Percentiles rank a stretch among this genome's conserved stretches.
phyloP scores from a whole-genome alignment of 2,113 vertebrate genomes.

The Caracal caracal region DNA sequence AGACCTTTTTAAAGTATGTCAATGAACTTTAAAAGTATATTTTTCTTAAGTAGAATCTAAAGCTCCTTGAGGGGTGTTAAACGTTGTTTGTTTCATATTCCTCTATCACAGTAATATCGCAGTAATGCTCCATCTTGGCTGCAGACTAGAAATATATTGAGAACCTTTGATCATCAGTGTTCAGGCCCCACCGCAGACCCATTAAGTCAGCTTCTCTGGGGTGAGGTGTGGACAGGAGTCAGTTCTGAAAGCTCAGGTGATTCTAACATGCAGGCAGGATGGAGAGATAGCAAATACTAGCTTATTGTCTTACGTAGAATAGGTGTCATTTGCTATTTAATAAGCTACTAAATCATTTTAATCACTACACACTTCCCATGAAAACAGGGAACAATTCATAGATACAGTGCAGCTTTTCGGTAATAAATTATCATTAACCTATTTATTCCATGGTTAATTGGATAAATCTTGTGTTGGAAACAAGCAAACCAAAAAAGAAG shows the following conservation, averaged over 20 bases:
- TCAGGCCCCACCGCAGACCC: not conserved
- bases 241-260: not conserved
- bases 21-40: not conserved
- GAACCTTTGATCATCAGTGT: not conserved
- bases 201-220: not conserved
- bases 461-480: slow-evolving; percentile 36
- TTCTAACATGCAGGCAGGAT: not conserved
- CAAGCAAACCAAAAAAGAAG: not conserved
- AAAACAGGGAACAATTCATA: slow-evolving; percentile 16
- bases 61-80: not conserved
- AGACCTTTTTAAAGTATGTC: not conserved
- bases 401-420: not conserved
- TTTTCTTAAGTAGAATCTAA: slow-evolving; percentile 20
- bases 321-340: slow-evolving; percentile 29
- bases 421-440: slow-evolving; percentile 54
- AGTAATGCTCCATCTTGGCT: not conserved
- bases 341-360: slow-evolving; percentile 5
- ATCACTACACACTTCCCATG: not conserved
- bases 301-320: not conserved
- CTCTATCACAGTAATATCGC: not conserved
- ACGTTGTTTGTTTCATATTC: not conserved
- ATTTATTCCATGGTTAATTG: not conserved
- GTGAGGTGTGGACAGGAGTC: not conserved
- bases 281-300: not conserved
- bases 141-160: not conserved